Percentiles rank a stretch among this genome's conserved stretches.
Conservation (phyloP, 1,140 invertebrate species). For the Artemia franciscana region DNA sequence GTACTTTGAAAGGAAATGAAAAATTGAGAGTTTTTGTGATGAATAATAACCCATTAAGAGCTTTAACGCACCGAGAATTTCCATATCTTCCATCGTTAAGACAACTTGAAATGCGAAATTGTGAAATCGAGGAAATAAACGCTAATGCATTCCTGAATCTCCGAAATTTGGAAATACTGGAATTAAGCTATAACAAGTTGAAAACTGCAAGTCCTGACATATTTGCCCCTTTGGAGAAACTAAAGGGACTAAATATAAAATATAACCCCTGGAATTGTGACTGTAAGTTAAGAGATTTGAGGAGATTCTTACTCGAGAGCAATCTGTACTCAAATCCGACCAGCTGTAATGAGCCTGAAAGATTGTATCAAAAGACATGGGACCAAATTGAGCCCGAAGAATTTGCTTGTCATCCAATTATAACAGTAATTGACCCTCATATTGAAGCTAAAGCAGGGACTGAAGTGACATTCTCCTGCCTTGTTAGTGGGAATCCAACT, state of each 20-base stretch:
- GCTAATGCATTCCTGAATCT: conserved; percentile 40
- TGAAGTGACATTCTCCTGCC: conserved; percentile 53
- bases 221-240: conserved; percentile 35
- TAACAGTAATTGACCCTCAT: conserved; percentile 26
- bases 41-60: conserved; percentile 40
- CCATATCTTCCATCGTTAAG: conserved; percentile 40
- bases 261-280: conserved; percentile 77
- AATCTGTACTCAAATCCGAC: conserved; percentile 42
- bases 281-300: conserved; percentile 51
- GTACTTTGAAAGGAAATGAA: conserved; percentile 49
- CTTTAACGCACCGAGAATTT: conserved; percentile 36
- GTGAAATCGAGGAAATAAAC: conserved; percentile 42
- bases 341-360: conserved; percentile 31
- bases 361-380: conserved; percentile 33
- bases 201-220: conserved; percentile 34
- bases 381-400: conserved; percentile 34
- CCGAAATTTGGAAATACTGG: conserved; percentile 37
- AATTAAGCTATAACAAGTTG: conserved; percentile 39
- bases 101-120: conserved; percentile 46
- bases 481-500: conserved; percentile 52
- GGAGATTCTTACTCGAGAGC: conserved; percentile 47
- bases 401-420: conserved; percentile 48
- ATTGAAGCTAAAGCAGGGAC: conserved; percentile 42
- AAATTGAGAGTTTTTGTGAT: conserved; percentile 38
- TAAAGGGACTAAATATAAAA: conserved; percentile 52